phyloP scores from a whole-genome alignment of 2,797 vertebrate genomes.

The Anomalospiza imberbis region DNA sequence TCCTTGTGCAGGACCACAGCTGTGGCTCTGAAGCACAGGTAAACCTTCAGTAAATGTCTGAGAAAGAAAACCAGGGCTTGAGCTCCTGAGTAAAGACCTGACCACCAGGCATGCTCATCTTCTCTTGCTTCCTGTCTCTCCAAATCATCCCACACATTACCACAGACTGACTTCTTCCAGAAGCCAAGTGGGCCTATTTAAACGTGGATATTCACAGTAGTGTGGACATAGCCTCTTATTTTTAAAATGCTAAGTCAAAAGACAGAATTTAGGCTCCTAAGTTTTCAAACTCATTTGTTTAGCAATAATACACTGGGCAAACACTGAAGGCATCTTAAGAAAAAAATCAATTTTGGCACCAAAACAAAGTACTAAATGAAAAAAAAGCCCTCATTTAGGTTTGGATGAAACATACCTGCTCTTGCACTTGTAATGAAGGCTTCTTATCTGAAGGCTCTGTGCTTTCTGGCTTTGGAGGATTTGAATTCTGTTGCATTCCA shows the following conservation, averaged over 20 bases:
- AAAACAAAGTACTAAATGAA: background rate
- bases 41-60: background rate
- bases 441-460: constrained; percentile 62
- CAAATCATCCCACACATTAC: background rate
- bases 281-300: background rate
- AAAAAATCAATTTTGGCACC: background rate
- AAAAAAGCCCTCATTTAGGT: background rate
- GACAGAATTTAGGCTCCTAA: background rate
- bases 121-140: background rate
- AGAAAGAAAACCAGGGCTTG: background rate
- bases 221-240: background rate
- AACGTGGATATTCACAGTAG: background rate
- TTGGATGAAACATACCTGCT: constrained; percentile 71
- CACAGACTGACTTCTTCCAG: background rate
- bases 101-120: background rate
- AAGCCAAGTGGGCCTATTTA: background rate
- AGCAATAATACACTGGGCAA: fast-evolving
- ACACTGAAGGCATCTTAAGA: background rate
- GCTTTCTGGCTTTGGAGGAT: constrained; percentile 64
- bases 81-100: background rate
- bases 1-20: background rate
- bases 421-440: constrained; percentile 63
- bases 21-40: background rate
- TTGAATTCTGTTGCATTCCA: constrained; percentile 66
- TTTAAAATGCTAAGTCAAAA: background rate